Percentiles rank a stretch among this genome's conserved stretches.
These are phyloP conservation scores for Palythoa grandiflora DNA, from an alignment of 92 coral and sea anemone species.

Conservation along the genomic window DNA sequence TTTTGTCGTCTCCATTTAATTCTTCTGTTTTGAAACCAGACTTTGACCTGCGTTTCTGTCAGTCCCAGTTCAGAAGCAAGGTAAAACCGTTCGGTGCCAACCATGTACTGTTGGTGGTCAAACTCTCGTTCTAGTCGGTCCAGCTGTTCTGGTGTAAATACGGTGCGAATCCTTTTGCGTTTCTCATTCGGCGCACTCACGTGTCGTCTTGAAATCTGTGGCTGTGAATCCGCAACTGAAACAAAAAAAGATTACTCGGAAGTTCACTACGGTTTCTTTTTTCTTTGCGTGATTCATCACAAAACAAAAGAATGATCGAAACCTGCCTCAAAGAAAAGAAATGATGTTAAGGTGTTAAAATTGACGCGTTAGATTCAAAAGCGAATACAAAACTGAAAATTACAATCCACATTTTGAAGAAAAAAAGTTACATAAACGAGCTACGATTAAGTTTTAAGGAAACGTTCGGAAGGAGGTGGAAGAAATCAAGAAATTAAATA, in stretches of 20 bases:
- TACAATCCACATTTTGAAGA: too few species aligned
- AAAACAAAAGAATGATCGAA: neutral
- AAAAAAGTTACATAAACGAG: too few species aligned
- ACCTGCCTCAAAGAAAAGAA: neutral
- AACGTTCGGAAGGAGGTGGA: too few species aligned
- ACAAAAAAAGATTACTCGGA: too few species aligned
- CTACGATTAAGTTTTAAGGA: too few species aligned
- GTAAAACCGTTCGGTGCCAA: conserved; percentile 78
- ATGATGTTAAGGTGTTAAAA: neutral
- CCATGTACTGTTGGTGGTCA: conserved; percentile 82
- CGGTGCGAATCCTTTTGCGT: conserved; percentile 80
- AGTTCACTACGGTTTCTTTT: neutral
- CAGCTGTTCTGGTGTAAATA: conserved; percentile 83
- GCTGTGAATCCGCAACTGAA: conserved; percentile 26
- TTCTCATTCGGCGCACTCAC: conserved; percentile 26
- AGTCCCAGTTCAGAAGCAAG: conserved; percentile 83
- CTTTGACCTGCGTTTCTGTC: conserved; percentile 88
- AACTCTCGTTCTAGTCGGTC: conserved; percentile 83
- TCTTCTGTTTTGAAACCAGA: conserved; percentile 91
- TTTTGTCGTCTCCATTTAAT: conserved; percentile 86
- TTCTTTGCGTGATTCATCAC: neutral
- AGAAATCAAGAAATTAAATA: too few species aligned
- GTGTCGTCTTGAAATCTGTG: conserved; percentile 7
- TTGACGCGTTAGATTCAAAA: neutral
- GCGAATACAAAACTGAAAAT: too few species aligned